Percentiles rank a stretch among this genome's conserved stretches.
phyloP scores from a whole-genome alignment of 2,888 invertebrate species.

The Drosophila subquinaria region DNA sequence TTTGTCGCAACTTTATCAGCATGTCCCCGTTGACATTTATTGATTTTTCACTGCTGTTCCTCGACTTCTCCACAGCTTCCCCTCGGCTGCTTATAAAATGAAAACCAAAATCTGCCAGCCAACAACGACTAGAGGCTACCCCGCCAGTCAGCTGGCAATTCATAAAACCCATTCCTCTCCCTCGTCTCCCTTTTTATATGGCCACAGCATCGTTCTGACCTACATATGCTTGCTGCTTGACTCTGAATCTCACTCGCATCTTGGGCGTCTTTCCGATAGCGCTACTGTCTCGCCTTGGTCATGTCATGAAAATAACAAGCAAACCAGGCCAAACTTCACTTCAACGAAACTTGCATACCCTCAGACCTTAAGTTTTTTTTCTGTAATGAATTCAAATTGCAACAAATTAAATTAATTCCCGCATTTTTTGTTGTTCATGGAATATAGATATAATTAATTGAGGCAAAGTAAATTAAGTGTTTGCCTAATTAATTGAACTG shows the following conservation, averaged over 20 bases:
- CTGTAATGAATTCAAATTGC: background rate
- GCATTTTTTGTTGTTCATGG: background rate
- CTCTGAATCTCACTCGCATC: conserved; percentile 58
- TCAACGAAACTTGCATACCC: conserved; percentile 32
- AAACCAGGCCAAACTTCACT: background rate
- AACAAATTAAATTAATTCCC: background rate
- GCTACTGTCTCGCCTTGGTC: conserved; percentile 38
- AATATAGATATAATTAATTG: background rate
- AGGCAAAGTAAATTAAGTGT: too few relatives aligned
- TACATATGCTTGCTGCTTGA: conserved; percentile 72
- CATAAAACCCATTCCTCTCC: conserved; percentile 48
- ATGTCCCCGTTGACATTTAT: conserved; percentile 75
- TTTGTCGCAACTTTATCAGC: conserved; percentile 80
- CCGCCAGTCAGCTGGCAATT: conserved; percentile 71
- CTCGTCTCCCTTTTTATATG: background rate
- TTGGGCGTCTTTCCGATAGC: conserved; percentile 50
- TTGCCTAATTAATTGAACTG: too few relatives aligned
- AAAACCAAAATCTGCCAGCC: conserved; percentile 71
- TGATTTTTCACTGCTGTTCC: conserved; percentile 59
- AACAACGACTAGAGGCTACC: conserved; percentile 6
- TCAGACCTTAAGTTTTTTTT: background rate
- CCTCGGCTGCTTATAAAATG: conserved; percentile 55
- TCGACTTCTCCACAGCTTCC: background rate
- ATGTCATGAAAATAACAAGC: conserved; percentile 35
- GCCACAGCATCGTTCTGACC: conserved; percentile 65